Evolutionary conservation across 2,888 invertebrate species (phyloP).

Genomic region (Drosophila cognata): DNA sequence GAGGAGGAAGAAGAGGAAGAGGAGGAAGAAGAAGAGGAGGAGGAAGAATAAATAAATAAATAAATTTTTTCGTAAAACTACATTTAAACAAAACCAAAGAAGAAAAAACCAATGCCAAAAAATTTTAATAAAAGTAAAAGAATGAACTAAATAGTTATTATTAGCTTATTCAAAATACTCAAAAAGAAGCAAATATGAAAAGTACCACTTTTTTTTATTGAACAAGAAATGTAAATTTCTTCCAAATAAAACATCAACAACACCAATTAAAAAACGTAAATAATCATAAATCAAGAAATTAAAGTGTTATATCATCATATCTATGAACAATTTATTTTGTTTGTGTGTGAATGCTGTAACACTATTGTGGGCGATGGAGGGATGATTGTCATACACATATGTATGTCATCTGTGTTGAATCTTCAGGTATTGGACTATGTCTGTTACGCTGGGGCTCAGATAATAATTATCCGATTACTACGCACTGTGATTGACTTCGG

Average conservation of each 20-base stretch:
- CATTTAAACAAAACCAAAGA: constrained; percentile 80
- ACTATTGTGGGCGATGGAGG: neutral
- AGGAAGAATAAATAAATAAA: constrained; percentile 72
- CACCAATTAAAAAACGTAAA: constrained; percentile 49
- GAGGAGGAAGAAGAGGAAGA: constrained; percentile 85
- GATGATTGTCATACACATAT: neutral
- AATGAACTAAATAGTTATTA: constrained; percentile 83
- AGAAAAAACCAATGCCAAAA: constrained; percentile 74
- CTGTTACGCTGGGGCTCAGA: neutral
- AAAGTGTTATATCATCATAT: constrained; percentile 74
- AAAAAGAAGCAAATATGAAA: constrained; percentile 54
- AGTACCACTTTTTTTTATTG: constrained; percentile 66
- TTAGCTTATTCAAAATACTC: constrained; percentile 81
- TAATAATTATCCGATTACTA: neutral
- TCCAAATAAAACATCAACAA: constrained; percentile 70
- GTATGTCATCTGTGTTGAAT: neutral
- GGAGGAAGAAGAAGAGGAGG: constrained; percentile 80
- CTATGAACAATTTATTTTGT: constrained; percentile 63
- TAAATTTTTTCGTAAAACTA: constrained; percentile 82
- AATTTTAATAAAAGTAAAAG: constrained; percentile 79
- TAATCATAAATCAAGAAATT: constrained; percentile 52
- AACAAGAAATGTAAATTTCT: constrained; percentile 75
- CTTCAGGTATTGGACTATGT: neutral
- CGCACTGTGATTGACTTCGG: neutral
- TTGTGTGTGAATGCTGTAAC: constrained; percentile 47